Base-by-base conservation (phyloP, 2,888 invertebrate species). In the Trichopoda pennipes region DNA sequence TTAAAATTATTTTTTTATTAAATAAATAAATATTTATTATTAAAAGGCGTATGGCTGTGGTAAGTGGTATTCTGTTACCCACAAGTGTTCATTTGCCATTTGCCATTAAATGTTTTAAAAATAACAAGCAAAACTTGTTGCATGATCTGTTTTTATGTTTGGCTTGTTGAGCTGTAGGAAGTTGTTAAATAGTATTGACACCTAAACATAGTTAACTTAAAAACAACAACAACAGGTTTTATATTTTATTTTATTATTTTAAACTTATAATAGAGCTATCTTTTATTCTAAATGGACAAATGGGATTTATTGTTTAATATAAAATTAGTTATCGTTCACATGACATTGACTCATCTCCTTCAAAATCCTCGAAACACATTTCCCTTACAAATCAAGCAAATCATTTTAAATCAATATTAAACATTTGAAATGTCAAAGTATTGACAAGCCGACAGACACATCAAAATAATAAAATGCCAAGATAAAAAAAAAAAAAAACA, bases 101-200 rank as follows among this genome's bases (percentile, higher is more conserved):
- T 64, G 64, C 23, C 47, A 49, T 35, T 32, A 44, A 69, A 58
- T n/a, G 21, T 56, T 55, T 66, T n/a, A n/a, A n/a, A 12, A 49
- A 63, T 49, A 38, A 49, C 73, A 77, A 81, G 63, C 77, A 69
- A 81, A 77, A 81, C 77, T 81, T 77, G 77, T 81, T 81, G 58
- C 42, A 60, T 49, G n/a, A 3, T n/a, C n/a, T 44, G 6, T 2
- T 44, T 3, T 44, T 16, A 7, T 44, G n/a, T 44, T n/a, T 44
- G 1, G 14, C 8, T 44, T 44, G 42, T 12, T 12, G 9, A 16
- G 19, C 70, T 56, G 73, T 82, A 80, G 80, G 74, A 61, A 70
- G 74, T 75, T 73, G 32, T 16, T 7, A 69, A 42, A 56, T 70
- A 74, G 47, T 66, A 61, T 47, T 63, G 38, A 77, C 78, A 73